Percentiles rank a stretch among this genome's conserved stretches.
phyloP scores from a whole-genome alignment of 2,888 invertebrate genomes.

The Beris morrisii region DNA sequence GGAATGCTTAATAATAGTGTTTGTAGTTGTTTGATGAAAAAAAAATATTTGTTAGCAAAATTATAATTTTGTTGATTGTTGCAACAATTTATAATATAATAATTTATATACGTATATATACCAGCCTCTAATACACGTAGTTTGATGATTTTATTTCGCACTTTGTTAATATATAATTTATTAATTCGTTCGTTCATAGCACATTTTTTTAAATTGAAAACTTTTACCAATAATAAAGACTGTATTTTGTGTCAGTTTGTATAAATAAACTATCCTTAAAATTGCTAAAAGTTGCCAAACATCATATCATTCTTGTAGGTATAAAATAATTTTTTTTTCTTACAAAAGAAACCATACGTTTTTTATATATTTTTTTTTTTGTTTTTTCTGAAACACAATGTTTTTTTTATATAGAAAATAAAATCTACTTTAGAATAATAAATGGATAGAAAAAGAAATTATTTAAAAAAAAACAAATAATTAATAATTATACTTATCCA shows the following conservation, averaged over 20 bases:
- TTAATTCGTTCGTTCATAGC: no score
- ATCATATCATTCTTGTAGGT: background rate
- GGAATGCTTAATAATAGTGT: conserved; percentile 33
- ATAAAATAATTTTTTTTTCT: background rate
- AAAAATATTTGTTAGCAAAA: background rate
- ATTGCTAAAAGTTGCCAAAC: conserved; percentile 21
- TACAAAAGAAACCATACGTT: background rate
- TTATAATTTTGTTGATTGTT: conserved; percentile 42
- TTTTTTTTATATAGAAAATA: conserved; percentile 18
- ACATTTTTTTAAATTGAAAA: conserved; percentile 6
- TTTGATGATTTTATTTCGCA: background rate
- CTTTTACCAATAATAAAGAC: conserved; percentile 3
- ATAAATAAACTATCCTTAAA: conserved; percentile 14
- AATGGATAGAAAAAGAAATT: background rate
- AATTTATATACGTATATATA: conserved; percentile 22
- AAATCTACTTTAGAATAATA: background rate
- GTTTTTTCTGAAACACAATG: conserved; percentile 34
- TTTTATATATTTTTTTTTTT: conserved; percentile 31
- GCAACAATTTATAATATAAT: conserved; percentile 36
- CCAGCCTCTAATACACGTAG: conserved; percentile 30
- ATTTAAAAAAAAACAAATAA: background rate
- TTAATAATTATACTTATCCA: conserved; percentile 59
- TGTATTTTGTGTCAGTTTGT: conserved; percentile 20
- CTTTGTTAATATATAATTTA: background rate
- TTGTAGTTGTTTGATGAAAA: no score